Base-by-base conservation (phyloP, 2,888 invertebrate species). In the Acrobasis suavella region DNA sequence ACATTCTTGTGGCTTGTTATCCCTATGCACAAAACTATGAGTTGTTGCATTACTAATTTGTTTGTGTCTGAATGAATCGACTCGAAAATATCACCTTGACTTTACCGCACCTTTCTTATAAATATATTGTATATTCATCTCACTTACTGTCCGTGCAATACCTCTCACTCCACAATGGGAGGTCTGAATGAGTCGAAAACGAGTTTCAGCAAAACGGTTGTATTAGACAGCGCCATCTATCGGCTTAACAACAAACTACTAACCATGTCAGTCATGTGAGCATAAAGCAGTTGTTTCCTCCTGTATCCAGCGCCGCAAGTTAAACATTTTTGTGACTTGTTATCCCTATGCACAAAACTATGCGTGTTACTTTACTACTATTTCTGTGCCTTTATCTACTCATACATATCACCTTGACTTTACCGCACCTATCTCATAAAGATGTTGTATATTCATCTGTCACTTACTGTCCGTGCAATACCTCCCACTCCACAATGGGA, bases 1-100 rank as follows among this genome's bases (percentile, higher is more conserved):
- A 77, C 97, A 97, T 83, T 96, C 96, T 84, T 96, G 97, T 0
- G 97, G 97, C 75, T 97, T 97, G 80, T 96, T 96, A 80, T 96
- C 96, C 75, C 96, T 96, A 86, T 97, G 97, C 56, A 96, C 95
- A 83, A 96, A 97, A 42, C 96, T 22, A 22, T 22, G 22, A 22
- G 22, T n/a, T 22, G 22, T 22, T 22, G 22, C 22, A 2, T 22
- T 22, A 22, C 22, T 22, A 22, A n/a, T n/a, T 22, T 22, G 3
- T 22, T 22, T 22, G 2, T 22, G 22, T 22, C 3, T 22, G 22
- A 2, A 2, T 22, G 3, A 22, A 22, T 22, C 22, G 1, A 22
- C 22, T 22, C 22, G 22, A 2, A 22, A 1, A 22, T 22, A 22
- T 22, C 22, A 2, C 22, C 22, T n/a, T 22, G 22, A 22, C 22